Evolutionary conservation across 2,113 vertebrate genomes (phyloP).

Genomic region (Nothoprocta pentlandii): DNA sequence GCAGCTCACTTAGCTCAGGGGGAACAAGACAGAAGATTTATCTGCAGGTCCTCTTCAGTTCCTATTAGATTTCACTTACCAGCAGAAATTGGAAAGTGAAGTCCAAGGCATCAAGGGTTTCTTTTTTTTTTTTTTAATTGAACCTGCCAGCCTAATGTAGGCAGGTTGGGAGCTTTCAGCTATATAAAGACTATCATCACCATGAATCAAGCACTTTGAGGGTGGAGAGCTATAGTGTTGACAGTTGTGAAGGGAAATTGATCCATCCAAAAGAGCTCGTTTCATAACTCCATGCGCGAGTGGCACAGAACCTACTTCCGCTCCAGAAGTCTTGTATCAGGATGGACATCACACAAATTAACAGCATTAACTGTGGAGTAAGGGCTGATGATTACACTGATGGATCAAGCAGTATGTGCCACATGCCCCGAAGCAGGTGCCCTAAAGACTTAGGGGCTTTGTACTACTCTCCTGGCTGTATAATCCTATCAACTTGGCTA

Average conservation of each 20-base stretch:
- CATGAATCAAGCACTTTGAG: constrained; percentile 12
- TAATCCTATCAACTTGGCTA: not conserved
- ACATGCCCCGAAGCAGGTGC: not conserved
- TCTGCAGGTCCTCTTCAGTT: not conserved
- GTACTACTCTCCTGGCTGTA: not conserved
- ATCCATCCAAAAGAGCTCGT: constrained; percentile 15
- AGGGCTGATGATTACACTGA: not conserved
- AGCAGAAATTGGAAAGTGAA: not conserved
- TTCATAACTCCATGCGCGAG: not conserved
- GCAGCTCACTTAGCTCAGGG: not conserved
- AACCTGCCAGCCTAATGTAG: not conserved
- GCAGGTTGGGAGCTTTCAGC: no score
- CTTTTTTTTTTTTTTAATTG: not conserved
- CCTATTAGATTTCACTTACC: not conserved
- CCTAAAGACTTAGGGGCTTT: not conserved
- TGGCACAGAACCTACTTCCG: not conserved
- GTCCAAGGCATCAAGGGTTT: not conserved
- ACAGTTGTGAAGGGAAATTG: constrained; percentile 12
- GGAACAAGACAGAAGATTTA: not conserved
- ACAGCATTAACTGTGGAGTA: not conserved
- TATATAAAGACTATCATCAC: not conserved
- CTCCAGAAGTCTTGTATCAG: not conserved
- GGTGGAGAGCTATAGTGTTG: not conserved
- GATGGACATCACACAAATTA: not conserved
- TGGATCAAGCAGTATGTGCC: not conserved